Evolutionary conservation across 2,797 vertebrate species (phyloP), one percentile per base, ranked within the genome.

Genomic region (Lagodon rhomboides): DNA sequence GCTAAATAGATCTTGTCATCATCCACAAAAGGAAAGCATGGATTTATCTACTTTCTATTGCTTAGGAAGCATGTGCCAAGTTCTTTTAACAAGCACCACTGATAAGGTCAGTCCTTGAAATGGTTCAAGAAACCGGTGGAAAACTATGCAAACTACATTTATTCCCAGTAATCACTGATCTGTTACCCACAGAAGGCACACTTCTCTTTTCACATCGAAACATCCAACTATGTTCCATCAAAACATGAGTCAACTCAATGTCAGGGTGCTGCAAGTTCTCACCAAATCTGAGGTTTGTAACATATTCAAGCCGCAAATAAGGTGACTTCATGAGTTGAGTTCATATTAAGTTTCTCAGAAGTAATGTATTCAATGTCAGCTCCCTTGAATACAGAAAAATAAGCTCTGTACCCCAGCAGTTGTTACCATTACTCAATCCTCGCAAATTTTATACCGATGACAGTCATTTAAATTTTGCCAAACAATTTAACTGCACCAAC

Each of bases 371-470:
- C 23, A 65, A 9, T 22, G 5, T 43, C 20, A 30, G 47, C 41
- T 75, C 51, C 20, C 41, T 51, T 65, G 46, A 68, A 63, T 50
- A 17, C 4, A 67, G 34, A 69, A 64, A 64, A 79, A 68, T 22
- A 66, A 61, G 15, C 41, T 17, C 27, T n/a, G 41, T 17, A 49
- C 46, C 15, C 16, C 15, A 13, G 30, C 43, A 56, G 20, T 22
- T 58, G 16, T 49, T 51, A 17, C 30, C 54, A 46, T 75, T 53
- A 69, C 51, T 75, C 58, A 73, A 10, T 30, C 56, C 20, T 60
- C 22, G 2, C 44, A 27, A 66, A 62, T 77, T 71, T 60, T 72
- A 72, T 46, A 73, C 59, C 79, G 68, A 79, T 66, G 64, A 75
- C 63, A 58, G 56, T 56, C 69, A 65, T 61, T 5, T 66, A 20